Evolutionary conservation across 2,888 invertebrate genomes (phyloP).

Genomic region (Eulithis testata): DNA sequence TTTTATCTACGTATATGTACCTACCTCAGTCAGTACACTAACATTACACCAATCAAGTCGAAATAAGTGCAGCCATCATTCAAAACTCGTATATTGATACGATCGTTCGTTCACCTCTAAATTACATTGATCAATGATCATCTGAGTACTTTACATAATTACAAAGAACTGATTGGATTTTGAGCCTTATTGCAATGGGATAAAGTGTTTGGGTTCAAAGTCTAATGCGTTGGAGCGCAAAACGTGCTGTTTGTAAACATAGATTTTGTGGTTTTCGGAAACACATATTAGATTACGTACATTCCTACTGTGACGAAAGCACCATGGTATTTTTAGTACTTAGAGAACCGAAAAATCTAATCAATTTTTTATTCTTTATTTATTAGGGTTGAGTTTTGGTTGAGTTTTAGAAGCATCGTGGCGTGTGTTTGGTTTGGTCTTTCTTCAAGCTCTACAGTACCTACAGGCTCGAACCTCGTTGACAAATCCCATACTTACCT

Average conservation of each 20-base stretch:
- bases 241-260: slow-evolving; percentile 20
- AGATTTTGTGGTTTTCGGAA: slow-evolving; percentile 18
- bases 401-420: no score
- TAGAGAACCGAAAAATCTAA: no score
- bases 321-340: no score
- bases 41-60: slow-evolving; percentile 38
- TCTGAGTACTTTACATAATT: slow-evolving; percentile 23
- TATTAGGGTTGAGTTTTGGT: no score
- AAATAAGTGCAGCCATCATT: slow-evolving; percentile 39
- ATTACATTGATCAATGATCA: slow-evolving; percentile 23
- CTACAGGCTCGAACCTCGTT: no score
- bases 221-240: slow-evolving; percentile 8
- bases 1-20: not conserved
- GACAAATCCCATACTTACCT: no score
- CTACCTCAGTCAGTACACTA: not conserved
- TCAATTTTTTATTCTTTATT: no score
- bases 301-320: no score
- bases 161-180: not conserved
- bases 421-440: no score
- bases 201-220: not conserved
- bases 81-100: slow-evolving; percentile 37
- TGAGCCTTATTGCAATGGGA: slow-evolving; percentile 1
- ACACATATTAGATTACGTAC: not conserved
- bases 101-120: slow-evolving; percentile 30
- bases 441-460: no score